Conservation (phyloP, 2,797 vertebrate genomes). For the Erethizon dorsatum region DNA sequence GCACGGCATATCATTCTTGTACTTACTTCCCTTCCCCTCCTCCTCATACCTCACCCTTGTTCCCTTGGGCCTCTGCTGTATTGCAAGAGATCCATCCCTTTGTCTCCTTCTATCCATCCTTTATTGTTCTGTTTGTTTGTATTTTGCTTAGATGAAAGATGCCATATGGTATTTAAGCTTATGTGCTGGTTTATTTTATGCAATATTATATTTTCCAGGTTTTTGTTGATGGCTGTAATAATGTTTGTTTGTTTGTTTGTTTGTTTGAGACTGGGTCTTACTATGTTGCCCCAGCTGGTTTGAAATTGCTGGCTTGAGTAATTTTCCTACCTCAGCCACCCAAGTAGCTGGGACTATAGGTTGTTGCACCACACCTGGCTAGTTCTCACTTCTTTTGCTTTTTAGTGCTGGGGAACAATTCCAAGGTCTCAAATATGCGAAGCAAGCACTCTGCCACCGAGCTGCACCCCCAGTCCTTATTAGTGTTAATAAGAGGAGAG, state of each 20-base stretch:
- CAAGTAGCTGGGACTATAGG: background rate
- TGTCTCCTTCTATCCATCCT: background rate
- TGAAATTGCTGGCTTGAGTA: background rate
- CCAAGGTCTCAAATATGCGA: background rate
- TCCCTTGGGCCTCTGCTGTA: background rate
- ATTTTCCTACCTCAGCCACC: background rate
- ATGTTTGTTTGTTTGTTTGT: background rate
- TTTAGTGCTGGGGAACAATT: background rate
- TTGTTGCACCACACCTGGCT: background rate
- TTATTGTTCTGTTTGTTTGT: background rate
- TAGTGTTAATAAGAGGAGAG: background rate
- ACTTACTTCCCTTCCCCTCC: background rate
- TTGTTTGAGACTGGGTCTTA: background rate
- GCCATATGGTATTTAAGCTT: background rate
- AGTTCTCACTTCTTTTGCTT: background rate
- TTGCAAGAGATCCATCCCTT: background rate
- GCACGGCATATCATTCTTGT: background rate
- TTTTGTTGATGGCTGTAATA: background rate
- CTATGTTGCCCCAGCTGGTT: background rate
- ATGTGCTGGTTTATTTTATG: background rate
- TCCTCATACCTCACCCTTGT: background rate
- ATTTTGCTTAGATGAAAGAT: background rate
- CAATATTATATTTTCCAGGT: background rate
- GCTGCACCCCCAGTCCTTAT: background rate
- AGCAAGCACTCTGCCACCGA: background rate